Conservation (phyloP, 2,797 vertebrate species). For the Falco concolor region DNA sequence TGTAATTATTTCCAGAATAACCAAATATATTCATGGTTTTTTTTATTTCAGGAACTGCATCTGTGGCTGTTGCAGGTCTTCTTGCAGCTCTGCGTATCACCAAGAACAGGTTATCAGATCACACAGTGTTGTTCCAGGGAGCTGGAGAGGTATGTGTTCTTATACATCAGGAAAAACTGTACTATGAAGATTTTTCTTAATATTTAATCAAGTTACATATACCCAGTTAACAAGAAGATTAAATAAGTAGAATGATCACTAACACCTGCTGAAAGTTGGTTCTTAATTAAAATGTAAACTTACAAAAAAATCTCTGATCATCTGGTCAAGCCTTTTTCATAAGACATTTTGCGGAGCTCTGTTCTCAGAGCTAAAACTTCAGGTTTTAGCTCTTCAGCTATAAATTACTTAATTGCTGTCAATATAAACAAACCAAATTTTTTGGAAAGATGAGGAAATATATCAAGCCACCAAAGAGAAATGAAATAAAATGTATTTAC, state of each 20-base stretch:
- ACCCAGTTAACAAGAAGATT: neutral
- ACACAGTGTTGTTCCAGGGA: slow-evolving; percentile 93
- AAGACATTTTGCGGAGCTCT: neutral
- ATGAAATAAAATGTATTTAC: neutral
- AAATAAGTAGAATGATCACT: neutral
- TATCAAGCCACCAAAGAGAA: neutral
- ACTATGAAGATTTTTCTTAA: neutral
- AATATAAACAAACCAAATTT: neutral
- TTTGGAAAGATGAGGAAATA: neutral
- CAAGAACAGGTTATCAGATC: slow-evolving; percentile 88
- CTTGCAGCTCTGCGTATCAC: slow-evolving; percentile 91
- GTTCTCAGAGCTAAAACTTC: neutral
- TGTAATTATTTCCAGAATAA: neutral
- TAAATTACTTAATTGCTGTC: neutral
- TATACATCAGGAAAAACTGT: neutral
- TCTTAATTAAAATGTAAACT: neutral
- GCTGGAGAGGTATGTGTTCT: slow-evolving; percentile 87
- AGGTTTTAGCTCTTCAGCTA: neutral
- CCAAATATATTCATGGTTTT: neutral
- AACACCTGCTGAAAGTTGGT: neutral
- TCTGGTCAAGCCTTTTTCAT: neutral
- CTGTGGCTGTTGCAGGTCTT: slow-evolving; percentile 93
- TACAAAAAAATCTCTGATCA: neutral
- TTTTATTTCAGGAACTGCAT: slow-evolving; percentile 85
- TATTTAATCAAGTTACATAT: neutral